These are phyloP conservation scores for Temnothorax curvispinosus DNA, from an alignment of 1,140 invertebrate species.

Conservation along the genomic window DNA sequence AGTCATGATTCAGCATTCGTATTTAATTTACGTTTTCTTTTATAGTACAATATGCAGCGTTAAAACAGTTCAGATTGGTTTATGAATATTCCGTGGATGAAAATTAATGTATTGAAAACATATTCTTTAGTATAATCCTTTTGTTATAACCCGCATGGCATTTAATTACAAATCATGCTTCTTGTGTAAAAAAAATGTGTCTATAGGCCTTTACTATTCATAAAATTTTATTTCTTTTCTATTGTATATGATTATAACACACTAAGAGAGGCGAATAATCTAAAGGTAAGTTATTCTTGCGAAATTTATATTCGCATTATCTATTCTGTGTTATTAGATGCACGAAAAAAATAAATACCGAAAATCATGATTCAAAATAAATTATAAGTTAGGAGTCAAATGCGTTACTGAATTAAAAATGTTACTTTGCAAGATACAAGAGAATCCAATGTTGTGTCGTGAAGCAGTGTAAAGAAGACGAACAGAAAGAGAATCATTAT, in stretches of 20 bases:
- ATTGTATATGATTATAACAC: not conserved
- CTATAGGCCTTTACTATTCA: not conserved
- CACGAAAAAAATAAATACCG: not conserved
- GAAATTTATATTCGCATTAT: not conserved
- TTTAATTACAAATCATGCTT: slow-evolving; percentile 11
- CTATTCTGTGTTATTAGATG: not conserved
- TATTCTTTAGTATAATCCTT: not conserved
- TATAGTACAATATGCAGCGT: not conserved
- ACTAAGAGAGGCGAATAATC: not conserved
- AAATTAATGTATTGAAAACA: not conserved
- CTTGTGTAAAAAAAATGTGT: not conserved
- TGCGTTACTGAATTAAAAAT: not conserved
- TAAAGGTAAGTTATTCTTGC: not conserved
- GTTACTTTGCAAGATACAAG: not conserved
- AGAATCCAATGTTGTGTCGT: not conserved
- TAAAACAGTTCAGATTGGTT: not conserved
- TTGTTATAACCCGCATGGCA: not conserved
- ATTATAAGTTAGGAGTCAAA: not conserved
- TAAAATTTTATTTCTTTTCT: not conserved
- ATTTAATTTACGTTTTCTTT: not conserved
- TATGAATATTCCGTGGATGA: not conserved
- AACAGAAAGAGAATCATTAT: not conserved
- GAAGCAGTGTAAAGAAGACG: not conserved
- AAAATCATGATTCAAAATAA: not conserved
- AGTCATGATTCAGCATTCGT: not conserved